These are phyloP conservation scores for Cygnus atratus DNA, from an alignment of 2,113 vertebrate species.

Conservation along the genomic window DNA sequence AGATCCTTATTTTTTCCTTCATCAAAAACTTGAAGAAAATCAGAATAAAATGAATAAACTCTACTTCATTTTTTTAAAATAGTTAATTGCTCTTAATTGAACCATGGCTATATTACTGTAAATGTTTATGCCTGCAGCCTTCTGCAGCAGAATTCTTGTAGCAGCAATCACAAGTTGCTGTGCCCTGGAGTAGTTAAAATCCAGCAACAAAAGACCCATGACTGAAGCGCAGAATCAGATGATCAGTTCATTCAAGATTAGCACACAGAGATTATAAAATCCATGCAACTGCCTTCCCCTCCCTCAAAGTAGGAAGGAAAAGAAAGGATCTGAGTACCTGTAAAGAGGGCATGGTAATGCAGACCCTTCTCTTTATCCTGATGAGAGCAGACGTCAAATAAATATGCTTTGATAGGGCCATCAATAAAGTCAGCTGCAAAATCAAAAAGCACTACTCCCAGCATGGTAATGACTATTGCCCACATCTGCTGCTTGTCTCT, in stretches of 20 bases:
- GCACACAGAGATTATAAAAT: not conserved
- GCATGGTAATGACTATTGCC: conserved; percentile 91
- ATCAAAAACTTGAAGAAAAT: not conserved
- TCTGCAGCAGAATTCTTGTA: not conserved
- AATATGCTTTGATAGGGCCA: conserved; percentile 96
- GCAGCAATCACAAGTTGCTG: conserved; percentile 64
- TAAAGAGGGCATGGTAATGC: conserved; percentile 95
- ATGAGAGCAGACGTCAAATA: conserved; percentile 97
- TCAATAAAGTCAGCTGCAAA: conserved; percentile 98
- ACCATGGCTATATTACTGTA: not conserved
- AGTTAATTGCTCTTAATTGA: not conserved
- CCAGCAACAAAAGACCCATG: conserved; percentile 53
- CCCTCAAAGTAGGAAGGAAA: not conserved
- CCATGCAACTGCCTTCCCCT: not conserved
- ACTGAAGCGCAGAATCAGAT: conserved; percentile 56
- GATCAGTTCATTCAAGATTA: conserved; percentile 62
- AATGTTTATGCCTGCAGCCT: not conserved
- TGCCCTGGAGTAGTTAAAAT: conserved; percentile 5
- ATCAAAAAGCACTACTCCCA: conserved; percentile 95
- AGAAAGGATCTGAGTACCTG: conserved; percentile 80
- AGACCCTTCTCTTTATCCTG: conserved; percentile 93
- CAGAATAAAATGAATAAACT: not conserved
- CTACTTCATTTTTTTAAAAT: not conserved
- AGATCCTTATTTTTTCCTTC: not conserved
- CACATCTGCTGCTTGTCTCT: conserved; percentile 72